A percentile compares a stretch with the other conserved stretches of the same genome.
These are phyloP conservation scores for Hippotragus niger DNA, from an alignment of 2,113 vertebrate species.

Conservation along the genomic window DNA sequence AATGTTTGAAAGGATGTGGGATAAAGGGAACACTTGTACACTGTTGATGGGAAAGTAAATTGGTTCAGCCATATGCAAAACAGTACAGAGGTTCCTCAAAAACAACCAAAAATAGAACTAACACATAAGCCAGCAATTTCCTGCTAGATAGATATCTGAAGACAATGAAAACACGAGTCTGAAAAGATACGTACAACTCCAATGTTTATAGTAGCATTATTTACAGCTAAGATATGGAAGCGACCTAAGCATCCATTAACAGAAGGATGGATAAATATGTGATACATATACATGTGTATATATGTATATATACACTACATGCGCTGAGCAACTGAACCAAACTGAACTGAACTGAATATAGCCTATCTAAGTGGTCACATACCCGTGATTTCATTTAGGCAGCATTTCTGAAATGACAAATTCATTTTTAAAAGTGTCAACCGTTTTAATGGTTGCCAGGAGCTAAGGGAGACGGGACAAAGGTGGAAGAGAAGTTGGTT, in stretches of 20 bases:
- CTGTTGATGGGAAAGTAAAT: neutral
- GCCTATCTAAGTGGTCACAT: neutral
- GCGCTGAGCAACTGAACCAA: neutral
- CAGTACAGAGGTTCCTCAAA: neutral
- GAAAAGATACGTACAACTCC: neutral
- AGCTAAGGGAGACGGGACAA: neutral
- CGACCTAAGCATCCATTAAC: neutral
- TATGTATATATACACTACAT: neutral
- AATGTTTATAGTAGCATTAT: neutral
- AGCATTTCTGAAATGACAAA: neutral
- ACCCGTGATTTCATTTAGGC: neutral
- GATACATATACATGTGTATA: accelerated
- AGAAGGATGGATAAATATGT: neutral
- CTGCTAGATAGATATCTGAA: neutral
- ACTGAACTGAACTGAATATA: neutral
- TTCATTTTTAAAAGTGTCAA: neutral
- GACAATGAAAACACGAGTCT: neutral
- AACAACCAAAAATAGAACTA: neutral
- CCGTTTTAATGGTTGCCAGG: neutral
- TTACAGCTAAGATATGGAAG: neutral
- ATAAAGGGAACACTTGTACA: neutral
- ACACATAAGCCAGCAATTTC: neutral
- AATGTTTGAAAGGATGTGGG: neutral
- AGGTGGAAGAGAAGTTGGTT: neutral
- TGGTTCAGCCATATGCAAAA: neutral